Base-by-base conservation (phyloP, 2,888 invertebrate genomes). In the Eledona agricola region DNA sequence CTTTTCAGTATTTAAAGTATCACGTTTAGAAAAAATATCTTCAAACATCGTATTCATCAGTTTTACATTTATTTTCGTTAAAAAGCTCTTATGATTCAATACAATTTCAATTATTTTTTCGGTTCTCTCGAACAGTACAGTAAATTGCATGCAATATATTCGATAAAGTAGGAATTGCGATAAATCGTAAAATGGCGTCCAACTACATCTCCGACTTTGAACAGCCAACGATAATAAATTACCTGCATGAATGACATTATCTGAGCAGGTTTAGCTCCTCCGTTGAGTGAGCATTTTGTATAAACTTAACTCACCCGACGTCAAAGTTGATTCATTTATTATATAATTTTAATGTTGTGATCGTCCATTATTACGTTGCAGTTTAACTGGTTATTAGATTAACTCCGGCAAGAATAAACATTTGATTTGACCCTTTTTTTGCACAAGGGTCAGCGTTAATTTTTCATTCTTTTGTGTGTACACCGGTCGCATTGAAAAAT, bases 281-380 rank as follows among this genome's bases (percentile, higher is more conserved):
- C 31, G 43, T 34, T 51, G 37, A 35, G 26, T 40, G 42, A 32
- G 29, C 25, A 42, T 40, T 54, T 54, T 43, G 12, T 49, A 26
- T 35, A 25, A 40, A 26, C 37, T 53, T 35, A 31, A 47, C 28
- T 54, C 43, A 23, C 35, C 47, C 47, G 29, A 53, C 26, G 40
- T 49, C 51, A 51, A 51, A 58, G 31, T 65, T 62, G 63, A 65
- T 63, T 65, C 70, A 71, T 71, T 71, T 69, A 69, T 71, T 69
- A 71, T 67, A 65, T 63, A 67, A 70, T 70, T 70, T 71, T 67
- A 70, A 68, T 71, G 69, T 72, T 71, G 64, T 68, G 70, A 70
- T 67, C 60, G 62, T 64, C 63, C 63, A 63, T 64, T 66, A 67
- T 67, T 60, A 55, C 58, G 59, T 58, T 63, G 64, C 62, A 65